A percentile compares a stretch with the other conserved stretches of the same genome.
phyloP scores from a whole-genome alignment of 2,113 vertebrate species.

The Oxyura jamaicensis region DNA sequence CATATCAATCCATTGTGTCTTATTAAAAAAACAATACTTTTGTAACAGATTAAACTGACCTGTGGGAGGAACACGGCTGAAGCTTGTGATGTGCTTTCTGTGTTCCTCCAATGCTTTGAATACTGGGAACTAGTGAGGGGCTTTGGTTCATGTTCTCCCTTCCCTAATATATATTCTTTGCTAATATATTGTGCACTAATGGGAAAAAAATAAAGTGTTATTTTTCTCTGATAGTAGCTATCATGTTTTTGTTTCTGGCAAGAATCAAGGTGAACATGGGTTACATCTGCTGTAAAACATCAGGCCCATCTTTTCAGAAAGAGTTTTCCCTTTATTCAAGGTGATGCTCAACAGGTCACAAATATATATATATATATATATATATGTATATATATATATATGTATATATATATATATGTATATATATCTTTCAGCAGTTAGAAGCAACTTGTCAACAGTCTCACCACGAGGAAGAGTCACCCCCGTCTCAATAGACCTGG shows the following conservation, averaged over 20 bases:
- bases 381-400: too few relatives aligned
- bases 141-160: neutral
- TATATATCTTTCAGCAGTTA: too few relatives aligned
- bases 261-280: accelerated
- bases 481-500: too few relatives aligned
- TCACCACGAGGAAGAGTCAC: too few relatives aligned
- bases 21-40: neutral
- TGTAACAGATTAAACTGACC: accelerated
- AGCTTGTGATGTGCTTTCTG: accelerated
- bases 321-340: neutral
- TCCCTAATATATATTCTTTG: neutral
- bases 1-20: accelerated
- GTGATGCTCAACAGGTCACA: accelerated
- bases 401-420: too few relatives aligned
- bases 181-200: accelerated
- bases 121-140: too few relatives aligned
- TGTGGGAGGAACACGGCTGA: neutral
- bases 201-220: accelerated
- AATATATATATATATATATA: neutral
- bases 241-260: neutral
- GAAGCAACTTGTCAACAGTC: too few relatives aligned
- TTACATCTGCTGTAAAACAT: accelerated
- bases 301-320: neutral
- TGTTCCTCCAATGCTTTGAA: neutral
- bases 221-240: too few relatives aligned